Base-by-base conservation (phyloP, 2,888 invertebrate species). In the Ichneumoninae sp. region DNA sequence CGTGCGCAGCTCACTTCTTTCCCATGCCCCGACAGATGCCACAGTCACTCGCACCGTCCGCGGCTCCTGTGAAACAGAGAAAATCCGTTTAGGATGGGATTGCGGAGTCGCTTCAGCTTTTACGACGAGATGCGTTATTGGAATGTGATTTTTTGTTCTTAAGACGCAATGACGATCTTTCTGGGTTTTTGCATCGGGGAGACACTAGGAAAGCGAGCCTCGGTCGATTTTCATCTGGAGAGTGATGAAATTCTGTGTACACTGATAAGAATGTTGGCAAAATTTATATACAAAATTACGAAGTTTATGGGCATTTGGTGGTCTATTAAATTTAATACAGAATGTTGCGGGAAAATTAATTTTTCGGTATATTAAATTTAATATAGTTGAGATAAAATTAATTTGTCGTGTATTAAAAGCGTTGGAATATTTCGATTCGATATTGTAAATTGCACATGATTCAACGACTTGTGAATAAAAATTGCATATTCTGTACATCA, bases 1-100 rank as follows among this genome's bases (percentile, higher is more conserved):
- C 60, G 77, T 71, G 60, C 68, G 60, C 77, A 44, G 73, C 74
- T 74, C 75, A 63, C 66, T 78, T 79, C 66, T 86, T 85, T 86
- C 81, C 57, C 84, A 71, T 65, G 83, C 83, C 68, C 57, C 69
- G 52, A 50, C 69, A 60, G 69, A 70, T 74, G 66, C 69, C 80
- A 82, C 82, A 79, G 83, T 84, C 69, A 54, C 65, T 36, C 54
- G 66, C 63, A 60, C 71, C 36, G 54, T 57, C 54, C 26, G 63
- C 71, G 65, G 75, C 36, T n/a, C 33, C 68, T 70, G 57, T 79
- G 85, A 75, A 85, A 85, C 63, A 70, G 68, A 82, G 47, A 76
- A 68, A 76, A 82, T 69, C 65, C 81, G 47, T 78, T 69, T 16
- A 19, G 65, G 47, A 74, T 76, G 26, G 52, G 57, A 68, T 19